These are phyloP conservation scores for Pachypsylla venusta DNA, from an alignment of 1,140 invertebrate genomes.

Conservation along the genomic window DNA sequence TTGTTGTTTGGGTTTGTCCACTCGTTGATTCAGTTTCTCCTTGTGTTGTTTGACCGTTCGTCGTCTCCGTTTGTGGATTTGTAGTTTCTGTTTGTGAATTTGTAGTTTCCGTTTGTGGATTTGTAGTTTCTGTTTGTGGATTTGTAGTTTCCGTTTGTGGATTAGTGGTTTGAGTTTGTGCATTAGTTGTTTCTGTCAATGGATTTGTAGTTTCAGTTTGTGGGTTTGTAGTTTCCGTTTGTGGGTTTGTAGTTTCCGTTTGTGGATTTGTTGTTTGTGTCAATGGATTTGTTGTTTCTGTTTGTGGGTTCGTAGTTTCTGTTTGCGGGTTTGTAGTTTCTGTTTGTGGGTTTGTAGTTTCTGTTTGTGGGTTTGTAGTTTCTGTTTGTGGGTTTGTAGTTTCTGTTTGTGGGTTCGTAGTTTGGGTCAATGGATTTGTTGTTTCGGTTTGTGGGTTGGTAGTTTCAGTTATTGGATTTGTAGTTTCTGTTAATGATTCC, in stretches of 20 bases:
- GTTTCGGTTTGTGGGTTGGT: conserved; percentile 19
- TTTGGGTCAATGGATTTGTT: conserved; percentile 26
- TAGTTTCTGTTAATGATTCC: conserved; percentile 11
- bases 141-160: not conserved
- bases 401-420: conserved; percentile 20
- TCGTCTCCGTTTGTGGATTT: conserved; percentile 11
- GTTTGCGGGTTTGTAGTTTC: conserved; percentile 25
- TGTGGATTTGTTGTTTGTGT: conserved; percentile 7
- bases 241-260: not conserved
- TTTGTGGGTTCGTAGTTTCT: conserved; percentile 21
- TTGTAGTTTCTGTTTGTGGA: conserved; percentile 1
- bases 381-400: conserved; percentile 11
- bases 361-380: conserved; percentile 22
- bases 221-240: not conserved
- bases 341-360: conserved; percentile 20
- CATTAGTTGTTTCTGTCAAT: not conserved
- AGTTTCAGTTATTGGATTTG: conserved; percentile 21
- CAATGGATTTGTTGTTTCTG: conserved; percentile 22
- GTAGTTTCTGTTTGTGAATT: not conserved
- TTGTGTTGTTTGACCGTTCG: conserved; percentile 9
- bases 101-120: not conserved
- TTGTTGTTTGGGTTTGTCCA: not conserved
- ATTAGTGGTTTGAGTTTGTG: not conserved
- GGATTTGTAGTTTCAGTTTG: not conserved
- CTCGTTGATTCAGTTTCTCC: not conserved